Evolutionary conservation across 2,113 vertebrate genomes (phyloP).

Genomic region (Blennius ocellaris): DNA sequence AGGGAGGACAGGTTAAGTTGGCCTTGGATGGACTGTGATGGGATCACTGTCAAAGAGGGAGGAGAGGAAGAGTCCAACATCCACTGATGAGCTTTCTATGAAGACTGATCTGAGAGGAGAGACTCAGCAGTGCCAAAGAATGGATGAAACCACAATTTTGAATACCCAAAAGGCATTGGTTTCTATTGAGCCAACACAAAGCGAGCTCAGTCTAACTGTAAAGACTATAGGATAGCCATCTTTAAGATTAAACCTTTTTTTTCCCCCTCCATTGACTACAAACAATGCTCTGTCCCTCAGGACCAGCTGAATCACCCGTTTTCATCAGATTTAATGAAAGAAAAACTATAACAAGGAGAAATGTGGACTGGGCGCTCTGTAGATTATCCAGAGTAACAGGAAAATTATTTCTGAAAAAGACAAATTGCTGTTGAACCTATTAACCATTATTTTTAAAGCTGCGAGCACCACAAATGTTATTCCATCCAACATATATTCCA

Average conservation of each 20-base stretch:
- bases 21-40: conserved; percentile 36
- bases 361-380: conserved; percentile 11
- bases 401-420: conserved; percentile 22
- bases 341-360: conserved; percentile 9
- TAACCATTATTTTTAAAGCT: conserved; percentile 35
- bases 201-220: no score
- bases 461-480: conserved; percentile 30
- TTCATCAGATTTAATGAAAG: conserved; percentile 12
- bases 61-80: conserved; percentile 14
- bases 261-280: no score
- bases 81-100: conserved; percentile 51
- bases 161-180: neutral
- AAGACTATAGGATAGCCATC: no score
- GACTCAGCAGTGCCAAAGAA: conserved; percentile 24
- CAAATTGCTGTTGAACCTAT: conserved; percentile 13
- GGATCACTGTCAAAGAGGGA: conserved; percentile 26
- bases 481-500: conserved; percentile 29
- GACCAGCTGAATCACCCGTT: no score
- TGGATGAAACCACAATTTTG: neutral
- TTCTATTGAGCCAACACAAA: no score
- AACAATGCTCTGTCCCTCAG: no score
- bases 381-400: conserved; percentile 9
- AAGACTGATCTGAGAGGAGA: conserved; percentile 46
- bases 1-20: conserved; percentile 64
- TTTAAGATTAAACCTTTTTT: no score